These are phyloP conservation scores for Proteles cristata DNA, from an alignment of 2,113 vertebrate genomes.

Conservation along the genomic window DNA sequence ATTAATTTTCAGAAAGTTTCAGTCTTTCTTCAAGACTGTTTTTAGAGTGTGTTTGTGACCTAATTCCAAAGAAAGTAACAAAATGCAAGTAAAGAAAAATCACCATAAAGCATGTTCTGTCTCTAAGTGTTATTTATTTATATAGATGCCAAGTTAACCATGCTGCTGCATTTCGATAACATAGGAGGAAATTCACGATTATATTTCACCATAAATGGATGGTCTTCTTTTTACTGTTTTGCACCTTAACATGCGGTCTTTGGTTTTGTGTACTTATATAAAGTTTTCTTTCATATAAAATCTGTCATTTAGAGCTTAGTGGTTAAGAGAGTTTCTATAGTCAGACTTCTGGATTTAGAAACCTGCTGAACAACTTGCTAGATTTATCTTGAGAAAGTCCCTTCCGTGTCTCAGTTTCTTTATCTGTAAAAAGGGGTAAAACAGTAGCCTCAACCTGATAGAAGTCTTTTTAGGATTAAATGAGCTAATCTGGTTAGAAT, in stretches of 20 bases:
- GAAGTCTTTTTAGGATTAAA: not conserved
- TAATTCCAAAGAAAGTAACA: conserved; percentile 44
- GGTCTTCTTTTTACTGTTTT: not conserved
- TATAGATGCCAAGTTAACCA: not conserved
- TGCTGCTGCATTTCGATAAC: not conserved
- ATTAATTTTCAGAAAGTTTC: not conserved
- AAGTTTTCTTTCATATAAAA: conserved; percentile 41
- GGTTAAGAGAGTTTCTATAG: not conserved
- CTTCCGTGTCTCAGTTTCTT: not conserved
- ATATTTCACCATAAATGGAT: not conserved
- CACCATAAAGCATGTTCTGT: not conserved
- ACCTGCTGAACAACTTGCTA: not conserved
- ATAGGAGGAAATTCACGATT: not conserved
- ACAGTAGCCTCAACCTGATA: not conserved
- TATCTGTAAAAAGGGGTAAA: not conserved
- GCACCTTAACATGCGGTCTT: not conserved
- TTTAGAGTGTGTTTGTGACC: not conserved
- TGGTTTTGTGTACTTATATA: not conserved
- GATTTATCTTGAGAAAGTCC: not conserved
- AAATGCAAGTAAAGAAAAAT: conserved; percentile 36
- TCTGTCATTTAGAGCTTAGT: not conserved
- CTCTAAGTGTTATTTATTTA: not conserved
- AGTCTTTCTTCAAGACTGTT: not conserved
- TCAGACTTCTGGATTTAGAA: conserved; percentile 21
- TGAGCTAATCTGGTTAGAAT: not conserved